Evolutionary conservation across 2,113 vertebrate genomes (phyloP), one percentile per base, ranked within the genome.

Genomic region (Crotalus viridis): DNA sequence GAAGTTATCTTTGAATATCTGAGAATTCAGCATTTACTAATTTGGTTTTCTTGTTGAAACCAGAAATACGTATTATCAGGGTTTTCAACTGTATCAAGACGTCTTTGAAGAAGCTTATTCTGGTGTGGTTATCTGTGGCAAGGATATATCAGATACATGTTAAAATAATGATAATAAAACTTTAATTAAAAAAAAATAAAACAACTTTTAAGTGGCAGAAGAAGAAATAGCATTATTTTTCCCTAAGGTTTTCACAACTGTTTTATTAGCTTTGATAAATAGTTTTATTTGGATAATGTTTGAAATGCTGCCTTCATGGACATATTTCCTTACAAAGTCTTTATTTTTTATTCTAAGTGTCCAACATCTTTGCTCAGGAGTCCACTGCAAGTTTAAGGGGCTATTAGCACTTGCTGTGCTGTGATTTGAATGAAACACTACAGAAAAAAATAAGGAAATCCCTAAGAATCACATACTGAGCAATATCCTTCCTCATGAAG

Each of bases 371-470:
- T 59, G 43, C 6, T 43, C 15, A 51, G 26, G 74, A 88, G 7
- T 5, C 10, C 61, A 48, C 10, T 2, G 54, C 48, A 54, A 22
- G 33, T 0, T 28, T 93, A 33, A n/a, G 89, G 87, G 28, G 93
- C 51, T 26, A 64, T n/a, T 91, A 88, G 94, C 52, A 91, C 1
- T 26, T 64, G 22, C 22, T 90, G 33, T 69, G 6, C 19, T 93
- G 54, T 2, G 46, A 94, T 93, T 43, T n/a, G 19, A 64, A 69
- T 43, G 0, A 89, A 93, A 48, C 5, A 64, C 1, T 13, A 46
- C 1, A 5, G 10, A 95, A 15, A 92, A 10, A 4, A 86, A n/a
- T 6, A 92, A 94, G 15, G 28, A 94, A 95, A 86, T 28, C 2
- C 46, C 51, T 88, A 26, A 0, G 0, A 55, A 24, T 0, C 0